These are phyloP conservation scores for Physocephala rufipes DNA, from an alignment of 2,888 invertebrate species.

Conservation along the genomic window DNA sequence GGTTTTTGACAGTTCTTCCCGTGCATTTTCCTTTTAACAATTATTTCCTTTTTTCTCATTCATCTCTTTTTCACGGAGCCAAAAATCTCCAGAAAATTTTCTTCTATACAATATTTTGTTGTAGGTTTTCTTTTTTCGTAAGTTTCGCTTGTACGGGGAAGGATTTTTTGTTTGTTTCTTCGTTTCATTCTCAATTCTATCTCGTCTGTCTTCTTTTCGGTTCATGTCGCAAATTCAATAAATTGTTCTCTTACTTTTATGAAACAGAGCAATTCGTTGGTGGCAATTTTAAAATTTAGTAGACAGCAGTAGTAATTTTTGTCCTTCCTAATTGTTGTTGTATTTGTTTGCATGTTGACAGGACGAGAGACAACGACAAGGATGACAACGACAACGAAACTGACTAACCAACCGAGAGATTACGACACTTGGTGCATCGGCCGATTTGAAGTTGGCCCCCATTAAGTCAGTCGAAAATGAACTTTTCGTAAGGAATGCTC, in stretches of 20 bases:
- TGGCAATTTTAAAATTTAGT: not conserved
- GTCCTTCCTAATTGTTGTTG: not conserved
- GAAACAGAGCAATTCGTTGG: slow-evolving; percentile 10
- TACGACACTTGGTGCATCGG: no score
- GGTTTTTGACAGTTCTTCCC: slow-evolving; percentile 57
- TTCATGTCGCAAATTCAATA: slow-evolving; percentile 27
- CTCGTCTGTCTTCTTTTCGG: no score
- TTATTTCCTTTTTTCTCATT: slow-evolving; percentile 31
- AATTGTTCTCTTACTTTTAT: slow-evolving; percentile 19
- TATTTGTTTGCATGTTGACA: not conserved
- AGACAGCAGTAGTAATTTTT: not conserved
- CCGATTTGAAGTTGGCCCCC: no score
- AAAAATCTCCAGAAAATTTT: slow-evolving; percentile 2
- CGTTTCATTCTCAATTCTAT: slow-evolving; percentile 19
- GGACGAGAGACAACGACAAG: slow-evolving; percentile 1
- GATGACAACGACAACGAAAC: no score
- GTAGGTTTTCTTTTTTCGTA: slow-evolving; percentile 25
- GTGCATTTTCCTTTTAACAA: slow-evolving; percentile 27
- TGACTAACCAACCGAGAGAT: no score
- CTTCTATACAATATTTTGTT: slow-evolving; percentile 22
- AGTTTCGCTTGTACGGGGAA: slow-evolving; percentile 32
- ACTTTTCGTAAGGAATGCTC: no score
- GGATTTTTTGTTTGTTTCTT: slow-evolving; percentile 29
- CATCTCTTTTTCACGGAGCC: not conserved
- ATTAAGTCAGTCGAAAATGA: no score